Conservation (phyloP, 1,140 invertebrate genomes). For the Reticulitermes speratus region DNA sequence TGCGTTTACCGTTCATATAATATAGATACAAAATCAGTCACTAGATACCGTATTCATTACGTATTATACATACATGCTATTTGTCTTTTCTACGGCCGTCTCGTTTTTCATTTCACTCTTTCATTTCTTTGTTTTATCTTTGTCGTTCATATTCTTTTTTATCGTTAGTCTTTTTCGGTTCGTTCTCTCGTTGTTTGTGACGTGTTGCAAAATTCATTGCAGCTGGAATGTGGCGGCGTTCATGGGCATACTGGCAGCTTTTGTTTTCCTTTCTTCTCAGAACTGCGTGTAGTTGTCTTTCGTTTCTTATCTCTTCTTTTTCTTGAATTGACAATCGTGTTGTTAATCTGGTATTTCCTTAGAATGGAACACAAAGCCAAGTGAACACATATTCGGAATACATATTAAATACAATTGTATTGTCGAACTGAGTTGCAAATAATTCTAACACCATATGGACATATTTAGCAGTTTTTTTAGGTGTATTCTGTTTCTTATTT, state of each 20-base stretch:
- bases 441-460: neutral
- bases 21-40: too few species aligned
- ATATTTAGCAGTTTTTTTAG: neutral
- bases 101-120: neutral
- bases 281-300: constrained; percentile 1
- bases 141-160: neutral
- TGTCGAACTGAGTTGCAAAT: neutral
- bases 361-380: neutral
- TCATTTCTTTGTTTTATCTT: neutral
- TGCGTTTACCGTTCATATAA: too few species aligned
- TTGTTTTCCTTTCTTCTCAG: neutral
- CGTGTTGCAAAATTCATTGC: constrained; percentile 12
- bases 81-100: too few species aligned
- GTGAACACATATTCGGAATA: neutral
- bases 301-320: neutral
- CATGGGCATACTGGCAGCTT: constrained; percentile 11
- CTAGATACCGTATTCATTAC: too few species aligned
- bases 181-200: neutral
- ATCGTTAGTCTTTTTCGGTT: neutral
- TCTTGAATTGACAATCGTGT: neutral
- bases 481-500: neutral
- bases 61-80: too few species aligned
- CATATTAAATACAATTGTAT: neutral
- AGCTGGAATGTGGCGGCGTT: constrained; percentile 2
- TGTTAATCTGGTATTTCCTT: constrained; percentile 8